Conservation (phyloP, 2,797 vertebrate species). For the Anisognathus igniventris region DNA sequence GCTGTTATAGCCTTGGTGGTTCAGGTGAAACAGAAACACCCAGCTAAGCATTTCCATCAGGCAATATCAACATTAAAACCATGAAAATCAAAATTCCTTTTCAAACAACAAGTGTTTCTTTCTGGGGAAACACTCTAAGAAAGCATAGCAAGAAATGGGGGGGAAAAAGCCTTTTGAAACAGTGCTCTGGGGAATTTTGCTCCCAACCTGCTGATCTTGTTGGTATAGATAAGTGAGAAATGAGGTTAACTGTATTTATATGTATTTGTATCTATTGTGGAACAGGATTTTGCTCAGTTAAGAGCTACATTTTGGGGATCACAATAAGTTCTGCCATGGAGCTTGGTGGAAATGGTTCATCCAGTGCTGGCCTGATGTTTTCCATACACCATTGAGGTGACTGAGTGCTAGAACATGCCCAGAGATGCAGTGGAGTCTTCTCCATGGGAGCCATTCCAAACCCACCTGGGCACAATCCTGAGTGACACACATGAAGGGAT, state of each 20-base stretch:
- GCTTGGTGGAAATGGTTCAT: background rate
- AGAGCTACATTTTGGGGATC: background rate
- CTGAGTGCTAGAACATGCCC: background rate
- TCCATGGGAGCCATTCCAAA: background rate
- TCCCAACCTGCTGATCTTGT: background rate
- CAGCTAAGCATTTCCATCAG: background rate
- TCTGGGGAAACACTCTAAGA: background rate
- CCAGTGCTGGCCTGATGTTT: background rate
- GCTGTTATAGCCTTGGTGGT: background rate
- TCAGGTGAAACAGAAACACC: background rate
- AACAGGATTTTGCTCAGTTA: background rate
- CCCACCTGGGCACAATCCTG: background rate
- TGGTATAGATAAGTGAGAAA: background rate
- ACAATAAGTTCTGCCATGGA: background rate
- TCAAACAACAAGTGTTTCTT: background rate
- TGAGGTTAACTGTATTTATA: background rate
- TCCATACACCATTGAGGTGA: background rate
- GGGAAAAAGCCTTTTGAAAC: background rate
- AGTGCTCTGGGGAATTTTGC: background rate
- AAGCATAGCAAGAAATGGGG: background rate
- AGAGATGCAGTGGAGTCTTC: background rate
- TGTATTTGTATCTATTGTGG: background rate
- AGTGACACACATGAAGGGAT: fast-evolving
- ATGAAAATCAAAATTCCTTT: background rate
- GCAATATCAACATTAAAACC: background rate